Percentiles rank a stretch among this genome's conserved stretches.
Evolutionary conservation across 2,797 vertebrate species (phyloP).

Genomic region (Poeciliopsis presidionis): DNA sequence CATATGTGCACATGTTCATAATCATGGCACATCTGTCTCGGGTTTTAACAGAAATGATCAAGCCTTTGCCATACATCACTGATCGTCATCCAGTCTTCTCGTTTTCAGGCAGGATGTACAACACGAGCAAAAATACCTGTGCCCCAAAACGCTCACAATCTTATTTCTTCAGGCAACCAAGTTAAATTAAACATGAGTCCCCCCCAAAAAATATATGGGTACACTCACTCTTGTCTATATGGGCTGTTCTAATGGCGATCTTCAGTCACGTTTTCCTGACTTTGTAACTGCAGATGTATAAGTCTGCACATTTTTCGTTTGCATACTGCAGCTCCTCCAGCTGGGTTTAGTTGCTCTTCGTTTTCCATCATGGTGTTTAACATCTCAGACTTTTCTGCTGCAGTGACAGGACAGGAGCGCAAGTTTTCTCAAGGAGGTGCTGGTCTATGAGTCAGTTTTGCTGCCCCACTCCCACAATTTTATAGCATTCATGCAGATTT

Average conservation of each 20-base stretch:
- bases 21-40: constrained; percentile 41
- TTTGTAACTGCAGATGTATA: constrained; percentile 26
- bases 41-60: constrained; percentile 48
- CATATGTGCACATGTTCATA: constrained; percentile 22
- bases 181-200: constrained; percentile 25
- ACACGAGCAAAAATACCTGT: constrained; percentile 26
- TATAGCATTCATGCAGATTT: neutral
- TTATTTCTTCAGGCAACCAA: constrained; percentile 35
- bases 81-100: constrained; percentile 43
- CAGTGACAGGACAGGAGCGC: constrained; percentile 1
- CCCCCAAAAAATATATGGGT: neutral
- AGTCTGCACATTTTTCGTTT: constrained; percentile 19
- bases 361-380: neutral
- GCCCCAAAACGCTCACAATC: constrained; percentile 9
- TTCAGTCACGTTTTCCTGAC: constrained; percentile 18
- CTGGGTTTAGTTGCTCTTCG: neutral
- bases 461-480: neutral
- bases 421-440: neutral
- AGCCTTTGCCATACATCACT: constrained; percentile 48
- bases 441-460: neutral
- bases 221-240: constrained; percentile 9
- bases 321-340: neutral
- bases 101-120: constrained; percentile 31
- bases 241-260: constrained; percentile 6
- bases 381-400: constrained; percentile 11